These are phyloP conservation scores for Schizothorax lantsangensis DNA, from an alignment of 2,797 vertebrate genomes.

Conservation along the genomic window DNA sequence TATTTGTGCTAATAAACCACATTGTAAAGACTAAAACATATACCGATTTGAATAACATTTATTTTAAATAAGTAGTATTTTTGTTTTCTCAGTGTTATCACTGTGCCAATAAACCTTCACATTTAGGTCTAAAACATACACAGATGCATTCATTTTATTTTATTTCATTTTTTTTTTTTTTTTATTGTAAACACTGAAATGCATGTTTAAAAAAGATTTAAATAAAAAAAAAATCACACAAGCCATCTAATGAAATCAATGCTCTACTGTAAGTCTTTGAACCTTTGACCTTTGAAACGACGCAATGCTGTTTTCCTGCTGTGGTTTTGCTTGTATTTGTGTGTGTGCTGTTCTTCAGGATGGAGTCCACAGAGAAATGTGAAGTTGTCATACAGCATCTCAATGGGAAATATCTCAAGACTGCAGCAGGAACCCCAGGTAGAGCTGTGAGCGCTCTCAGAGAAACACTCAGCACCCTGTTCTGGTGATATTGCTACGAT, in stretches of 20 bases:
- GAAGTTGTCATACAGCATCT: conserved; percentile 72
- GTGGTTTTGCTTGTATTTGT: not conserved
- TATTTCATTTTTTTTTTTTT: too few relatives aligned
- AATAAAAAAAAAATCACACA: too few relatives aligned
- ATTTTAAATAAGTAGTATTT: too few relatives aligned
- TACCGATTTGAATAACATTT: not conserved
- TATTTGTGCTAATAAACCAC: not conserved
- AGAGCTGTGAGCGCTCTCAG: not conserved
- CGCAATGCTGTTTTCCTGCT: not conserved
- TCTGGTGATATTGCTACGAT: not conserved
- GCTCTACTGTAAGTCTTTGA: not conserved
- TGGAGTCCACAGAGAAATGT: conserved; percentile 28
- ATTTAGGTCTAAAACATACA: too few relatives aligned
- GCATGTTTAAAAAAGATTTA: too few relatives aligned
- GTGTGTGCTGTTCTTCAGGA: conserved; percentile 23
- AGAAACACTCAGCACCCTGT: too few relatives aligned
- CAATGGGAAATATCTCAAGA: conserved; percentile 88
- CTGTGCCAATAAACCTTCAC: too few relatives aligned
- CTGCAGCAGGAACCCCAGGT: conserved; percentile 84
- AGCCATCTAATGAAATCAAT: not conserved
- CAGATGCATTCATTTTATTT: too few relatives aligned
- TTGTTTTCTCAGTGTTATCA: too few relatives aligned
- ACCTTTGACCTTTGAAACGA: not conserved
- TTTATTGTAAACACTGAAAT: too few relatives aligned
- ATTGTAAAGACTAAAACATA: not conserved